Percentiles rank a stretch among this genome's conserved stretches.
Conservation (phyloP, 1,140 invertebrate genomes). For the Drosophila nasuta region DNA sequence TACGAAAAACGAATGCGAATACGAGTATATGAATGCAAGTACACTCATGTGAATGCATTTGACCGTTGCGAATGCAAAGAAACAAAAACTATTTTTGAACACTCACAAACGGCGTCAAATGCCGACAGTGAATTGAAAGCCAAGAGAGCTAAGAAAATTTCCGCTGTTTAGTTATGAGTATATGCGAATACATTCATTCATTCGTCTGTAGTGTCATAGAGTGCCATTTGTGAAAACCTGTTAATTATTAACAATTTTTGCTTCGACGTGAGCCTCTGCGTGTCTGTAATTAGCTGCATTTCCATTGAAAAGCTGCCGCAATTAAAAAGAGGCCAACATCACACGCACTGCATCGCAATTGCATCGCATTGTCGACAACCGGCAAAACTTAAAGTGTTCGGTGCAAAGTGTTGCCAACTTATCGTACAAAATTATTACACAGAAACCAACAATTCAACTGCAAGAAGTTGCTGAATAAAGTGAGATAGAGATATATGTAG, state of each 20-base stretch:
- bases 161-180: conserved; percentile 32
- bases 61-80: conserved; percentile 42
- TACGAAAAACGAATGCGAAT: conserved; percentile 42
- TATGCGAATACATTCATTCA: background rate
- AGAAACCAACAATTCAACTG: conserved; percentile 4
- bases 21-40: conserved; percentile 37
- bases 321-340: conserved; percentile 67
- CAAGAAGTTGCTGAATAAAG: background rate
- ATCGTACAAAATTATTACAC: conserved; percentile 80
- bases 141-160: conserved; percentile 48
- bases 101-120: conserved; percentile 56
- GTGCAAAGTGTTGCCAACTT: conserved; percentile 82
- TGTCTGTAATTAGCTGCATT: conserved; percentile 76
- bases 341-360: conserved; percentile 41
- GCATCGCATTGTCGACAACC: conserved; percentile 58
- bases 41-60: conserved; percentile 56
- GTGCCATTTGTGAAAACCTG: conserved; percentile 70
- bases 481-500: background rate
- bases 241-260: conserved; percentile 82
- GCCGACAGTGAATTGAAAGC: conserved; percentile 16
- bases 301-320: conserved; percentile 76
- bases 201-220: background rate
- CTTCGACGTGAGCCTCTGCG: conserved; percentile 53
- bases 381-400: conserved; percentile 52
- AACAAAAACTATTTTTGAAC: conserved; percentile 63